A percentile compares a stretch with the other conserved stretches of the same genome.
Evolutionary conservation across 2,888 invertebrate species (phyloP).

Genomic region (Glomeris marginata): DNA sequence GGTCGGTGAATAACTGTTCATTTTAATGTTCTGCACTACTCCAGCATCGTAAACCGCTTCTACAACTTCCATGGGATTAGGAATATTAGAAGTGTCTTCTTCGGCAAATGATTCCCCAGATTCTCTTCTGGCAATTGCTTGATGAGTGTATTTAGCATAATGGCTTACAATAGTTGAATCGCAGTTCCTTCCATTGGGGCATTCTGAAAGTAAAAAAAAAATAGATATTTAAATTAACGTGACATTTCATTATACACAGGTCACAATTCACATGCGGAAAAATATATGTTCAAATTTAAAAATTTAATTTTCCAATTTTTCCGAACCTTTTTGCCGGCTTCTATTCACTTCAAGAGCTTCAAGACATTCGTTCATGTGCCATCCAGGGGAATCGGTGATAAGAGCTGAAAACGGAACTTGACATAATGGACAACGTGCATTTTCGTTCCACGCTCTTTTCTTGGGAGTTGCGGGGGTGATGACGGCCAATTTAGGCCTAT

Average conservation of each 20-base stretch:
- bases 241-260: too few species aligned
- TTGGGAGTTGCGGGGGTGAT: too few species aligned
- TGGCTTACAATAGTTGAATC: conserved; percentile 2
- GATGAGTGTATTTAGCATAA: conserved; percentile 2
- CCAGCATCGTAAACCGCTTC: too few species aligned
- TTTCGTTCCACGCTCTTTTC: too few species aligned
- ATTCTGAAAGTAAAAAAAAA: conserved; percentile 3
- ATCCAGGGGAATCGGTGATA: background rate
- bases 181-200: background rate
- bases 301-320: too few species aligned
- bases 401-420: conserved; percentile 2
- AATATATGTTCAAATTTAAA: too few species aligned
- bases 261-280: too few species aligned
- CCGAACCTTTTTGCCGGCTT: background rate
- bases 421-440: background rate
- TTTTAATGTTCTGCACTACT: too few species aligned
- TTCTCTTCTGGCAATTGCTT: background rate
- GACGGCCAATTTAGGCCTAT: too few species aligned
- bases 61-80: too few species aligned
- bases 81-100: too few species aligned
- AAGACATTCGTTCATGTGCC: conserved; percentile 6
- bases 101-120: background rate
- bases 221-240: too few species aligned
- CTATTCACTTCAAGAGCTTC: background rate
- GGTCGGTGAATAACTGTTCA: background rate